A percentile compares a stretch with the other conserved stretches of the same genome.
These are phyloP conservation scores for Otus sunia DNA, from an alignment of 2,113 vertebrate species.

Conservation along the genomic window DNA sequence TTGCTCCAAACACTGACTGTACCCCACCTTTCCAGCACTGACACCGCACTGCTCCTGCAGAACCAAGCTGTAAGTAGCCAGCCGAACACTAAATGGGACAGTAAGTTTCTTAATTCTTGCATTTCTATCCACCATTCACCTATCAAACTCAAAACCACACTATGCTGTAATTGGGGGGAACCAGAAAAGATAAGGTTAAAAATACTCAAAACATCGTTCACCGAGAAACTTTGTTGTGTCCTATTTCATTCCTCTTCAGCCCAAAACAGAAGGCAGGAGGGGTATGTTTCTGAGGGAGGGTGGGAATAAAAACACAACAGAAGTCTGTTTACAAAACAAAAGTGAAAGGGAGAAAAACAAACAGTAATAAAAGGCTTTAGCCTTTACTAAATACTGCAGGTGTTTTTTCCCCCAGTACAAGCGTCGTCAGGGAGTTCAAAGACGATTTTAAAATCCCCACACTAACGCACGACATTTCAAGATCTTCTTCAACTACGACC, in stretches of 20 bases:
- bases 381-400: neutral
- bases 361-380: neutral
- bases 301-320: neutral
- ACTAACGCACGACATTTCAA: no score
- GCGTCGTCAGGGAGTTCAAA: neutral
- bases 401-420: neutral
- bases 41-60: neutral
- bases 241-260: neutral
- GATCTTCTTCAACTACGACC: fast-evolving
- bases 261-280: neutral
- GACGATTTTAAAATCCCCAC: neutral
- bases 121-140: neutral
- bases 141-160: neutral
- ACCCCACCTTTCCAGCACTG: neutral
- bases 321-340: neutral
- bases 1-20: fast-evolving
- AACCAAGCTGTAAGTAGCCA: fast-evolving
- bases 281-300: neutral
- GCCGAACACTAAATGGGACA: fast-evolving
- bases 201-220: neutral
- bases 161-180: fast-evolving
- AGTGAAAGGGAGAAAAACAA: neutral
- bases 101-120: neutral
- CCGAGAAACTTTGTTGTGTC: neutral
- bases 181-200: neutral